Evolutionary conservation across 2,888 invertebrate genomes (phyloP).

Genomic region (Leptogaster cylindrica): DNA sequence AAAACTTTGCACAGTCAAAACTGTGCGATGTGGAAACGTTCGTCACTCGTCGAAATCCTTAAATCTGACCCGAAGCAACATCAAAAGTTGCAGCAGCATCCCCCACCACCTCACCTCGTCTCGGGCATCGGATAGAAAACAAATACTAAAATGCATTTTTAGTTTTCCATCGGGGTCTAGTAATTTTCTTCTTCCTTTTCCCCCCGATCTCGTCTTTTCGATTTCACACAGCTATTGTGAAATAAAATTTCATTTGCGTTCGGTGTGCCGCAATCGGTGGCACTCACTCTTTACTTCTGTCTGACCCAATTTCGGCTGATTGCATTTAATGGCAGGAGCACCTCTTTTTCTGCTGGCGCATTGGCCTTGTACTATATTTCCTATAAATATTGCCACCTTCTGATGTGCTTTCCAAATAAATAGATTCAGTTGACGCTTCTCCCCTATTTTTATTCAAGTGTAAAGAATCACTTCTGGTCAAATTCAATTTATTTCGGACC

Average conservation of each 20-base stretch:
- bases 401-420: conserved; percentile 20
- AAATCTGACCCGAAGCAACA: too few species aligned
- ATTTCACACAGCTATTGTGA: background rate
- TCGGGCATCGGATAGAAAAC: too few species aligned
- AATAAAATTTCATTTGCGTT: conserved; percentile 21
- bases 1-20: too few species aligned
- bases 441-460: background rate
- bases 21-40: too few species aligned
- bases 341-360: background rate
- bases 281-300: background rate
- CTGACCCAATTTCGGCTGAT: conserved; percentile 29
- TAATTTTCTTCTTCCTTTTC: too few species aligned
- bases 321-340: conserved; percentile 24
- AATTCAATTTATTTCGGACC: too few species aligned
- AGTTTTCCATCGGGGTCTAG: too few species aligned
- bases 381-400: background rate
- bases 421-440: background rate
- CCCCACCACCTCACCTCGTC: too few species aligned
- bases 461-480: background rate
- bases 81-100: too few species aligned
- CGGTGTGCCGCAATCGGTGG: conserved; percentile 1
- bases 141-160: too few species aligned
- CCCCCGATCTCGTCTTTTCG: background rate
- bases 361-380: conserved; percentile 16
- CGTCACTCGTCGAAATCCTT: too few species aligned